These are phyloP conservation scores for Nomada ferruginata DNA, from an alignment of 2,888 invertebrate species.

Conservation along the genomic window DNA sequence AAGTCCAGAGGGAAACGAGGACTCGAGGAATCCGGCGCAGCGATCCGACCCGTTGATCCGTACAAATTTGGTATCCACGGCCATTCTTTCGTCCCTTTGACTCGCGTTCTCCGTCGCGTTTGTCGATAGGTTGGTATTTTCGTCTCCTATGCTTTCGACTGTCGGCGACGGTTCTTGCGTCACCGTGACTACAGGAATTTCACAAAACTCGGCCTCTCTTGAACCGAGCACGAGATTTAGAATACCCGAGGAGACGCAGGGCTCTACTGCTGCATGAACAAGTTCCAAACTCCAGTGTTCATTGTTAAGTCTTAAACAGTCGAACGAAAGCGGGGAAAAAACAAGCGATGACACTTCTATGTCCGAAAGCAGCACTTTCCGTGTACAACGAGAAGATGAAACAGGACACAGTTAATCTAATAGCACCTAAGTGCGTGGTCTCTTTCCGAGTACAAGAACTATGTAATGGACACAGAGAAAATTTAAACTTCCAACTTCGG, in stretches of 20 bases:
- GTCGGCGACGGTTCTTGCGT: constrained; percentile 71
- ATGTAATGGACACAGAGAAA: too few species aligned
- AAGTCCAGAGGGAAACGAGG: constrained; percentile 20
- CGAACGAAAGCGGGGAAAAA: too few species aligned
- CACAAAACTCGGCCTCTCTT: constrained; percentile 22
- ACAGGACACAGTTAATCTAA: too few species aligned
- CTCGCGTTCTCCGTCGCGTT: constrained; percentile 54
- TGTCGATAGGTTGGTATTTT: constrained; percentile 76
- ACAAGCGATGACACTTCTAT: too few species aligned
- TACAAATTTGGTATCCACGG: constrained; percentile 69
- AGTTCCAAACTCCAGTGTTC: too few species aligned
- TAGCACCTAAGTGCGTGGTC: too few species aligned
- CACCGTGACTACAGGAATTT: constrained; percentile 75
- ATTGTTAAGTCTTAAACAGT: too few species aligned
- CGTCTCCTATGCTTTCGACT: constrained; percentile 61
- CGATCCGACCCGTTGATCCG: constrained; percentile 73
- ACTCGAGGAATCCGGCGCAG: constrained; percentile 34
- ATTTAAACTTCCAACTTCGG: too few species aligned
- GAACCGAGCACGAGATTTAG: constrained; percentile 3
- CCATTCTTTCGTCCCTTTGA: constrained; percentile 63
- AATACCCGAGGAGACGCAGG: background rate
- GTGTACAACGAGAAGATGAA: too few species aligned
- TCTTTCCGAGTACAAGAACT: too few species aligned
- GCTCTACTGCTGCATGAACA: too few species aligned
- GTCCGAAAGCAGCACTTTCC: too few species aligned